phyloP scores from a whole-genome alignment of 2,797 vertebrate species.

The Platyrinchus mystaceus region DNA sequence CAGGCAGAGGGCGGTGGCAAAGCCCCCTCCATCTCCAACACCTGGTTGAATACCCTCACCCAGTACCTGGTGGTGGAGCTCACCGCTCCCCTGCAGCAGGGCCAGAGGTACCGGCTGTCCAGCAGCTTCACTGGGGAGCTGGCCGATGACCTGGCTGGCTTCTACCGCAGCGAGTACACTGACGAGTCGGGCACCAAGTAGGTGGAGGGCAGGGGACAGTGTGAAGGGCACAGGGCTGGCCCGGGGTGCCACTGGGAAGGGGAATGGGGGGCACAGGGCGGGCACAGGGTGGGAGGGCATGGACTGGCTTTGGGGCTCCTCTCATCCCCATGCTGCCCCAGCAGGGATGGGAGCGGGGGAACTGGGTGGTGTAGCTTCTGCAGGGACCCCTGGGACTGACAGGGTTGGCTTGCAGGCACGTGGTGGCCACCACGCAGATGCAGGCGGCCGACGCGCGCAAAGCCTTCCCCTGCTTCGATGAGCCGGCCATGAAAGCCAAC shows the following conservation, averaged over 20 bases:
- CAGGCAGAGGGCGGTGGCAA: rapidly evolving
- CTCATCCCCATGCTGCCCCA: too few relatives aligned
- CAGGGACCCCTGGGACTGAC: rapidly evolving
- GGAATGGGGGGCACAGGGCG: background rate
- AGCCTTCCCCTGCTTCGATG: slow-evolving; percentile 94
- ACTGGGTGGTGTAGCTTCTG: rapidly evolving
- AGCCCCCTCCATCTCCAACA: background rate
- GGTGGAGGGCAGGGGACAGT: background rate
- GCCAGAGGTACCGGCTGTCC: slow-evolving; percentile 73
- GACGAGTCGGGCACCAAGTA: slow-evolving; percentile 75
- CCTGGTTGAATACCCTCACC: slow-evolving; percentile 76
- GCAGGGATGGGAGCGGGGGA: background rate
- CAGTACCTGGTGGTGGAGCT: slow-evolving; percentile 87
- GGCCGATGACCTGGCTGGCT: slow-evolving; percentile 86
- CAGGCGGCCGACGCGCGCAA: slow-evolving; percentile 88
- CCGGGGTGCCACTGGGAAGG: background rate
- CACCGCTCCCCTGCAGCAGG: background rate
- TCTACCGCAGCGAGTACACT: slow-evolving; percentile 90
- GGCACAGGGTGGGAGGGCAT: rapidly evolving
- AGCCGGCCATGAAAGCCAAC: slow-evolving; percentile 91
- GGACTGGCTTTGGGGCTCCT: background rate
- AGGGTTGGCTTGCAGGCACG: slow-evolving; percentile 64
- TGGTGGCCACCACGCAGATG: slow-evolving; percentile 95
- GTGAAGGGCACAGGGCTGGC: background rate
- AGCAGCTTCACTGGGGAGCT: slow-evolving; percentile 83